These are phyloP conservation scores for Cirrhinus mrigala DNA, from an alignment of 2,797 vertebrate genomes.

Conservation along the genomic window DNA sequence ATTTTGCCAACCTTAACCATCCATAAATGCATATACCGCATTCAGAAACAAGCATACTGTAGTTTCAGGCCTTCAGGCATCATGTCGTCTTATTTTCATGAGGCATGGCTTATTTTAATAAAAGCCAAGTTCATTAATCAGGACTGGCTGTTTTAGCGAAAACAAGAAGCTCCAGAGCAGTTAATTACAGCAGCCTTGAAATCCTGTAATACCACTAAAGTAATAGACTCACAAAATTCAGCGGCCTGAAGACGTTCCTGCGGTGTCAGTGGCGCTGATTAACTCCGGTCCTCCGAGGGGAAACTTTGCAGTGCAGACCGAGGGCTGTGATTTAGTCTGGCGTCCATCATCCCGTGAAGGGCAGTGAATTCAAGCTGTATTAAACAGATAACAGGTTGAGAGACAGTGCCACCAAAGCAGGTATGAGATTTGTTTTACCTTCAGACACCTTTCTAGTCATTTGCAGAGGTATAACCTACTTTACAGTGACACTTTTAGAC, in stretches of 20 bases:
- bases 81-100: not conserved
- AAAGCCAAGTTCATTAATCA: slow-evolving; percentile 4
- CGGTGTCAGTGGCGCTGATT: not conserved
- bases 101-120: not conserved
- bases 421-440: slow-evolving; percentile 13
- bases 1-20: not conserved
- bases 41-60: not conserved
- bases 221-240: not conserved
- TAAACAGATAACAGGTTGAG: slow-evolving; percentile 6
- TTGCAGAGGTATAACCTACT: slow-evolving; percentile 20
- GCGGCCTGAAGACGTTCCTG: not conserved
- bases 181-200: not conserved
- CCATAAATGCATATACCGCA: not conserved
- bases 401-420: slow-evolving; percentile 8
- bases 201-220: slow-evolving; percentile 14
- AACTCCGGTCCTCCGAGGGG: not conserved
- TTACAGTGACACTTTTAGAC: slow-evolving; percentile 23
- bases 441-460: not conserved
- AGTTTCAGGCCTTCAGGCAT: not conserved
- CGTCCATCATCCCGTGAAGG: slow-evolving; percentile 14
- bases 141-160: not conserved
- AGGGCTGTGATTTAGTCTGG: slow-evolving; percentile 18
- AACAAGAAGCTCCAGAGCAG: slow-evolving; percentile 13
- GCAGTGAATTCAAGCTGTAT: slow-evolving; percentile 24
- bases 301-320: not conserved